These are phyloP conservation scores for Nymphalis polychloros DNA, from an alignment of 2,888 invertebrate species.

Conservation along the genomic window DNA sequence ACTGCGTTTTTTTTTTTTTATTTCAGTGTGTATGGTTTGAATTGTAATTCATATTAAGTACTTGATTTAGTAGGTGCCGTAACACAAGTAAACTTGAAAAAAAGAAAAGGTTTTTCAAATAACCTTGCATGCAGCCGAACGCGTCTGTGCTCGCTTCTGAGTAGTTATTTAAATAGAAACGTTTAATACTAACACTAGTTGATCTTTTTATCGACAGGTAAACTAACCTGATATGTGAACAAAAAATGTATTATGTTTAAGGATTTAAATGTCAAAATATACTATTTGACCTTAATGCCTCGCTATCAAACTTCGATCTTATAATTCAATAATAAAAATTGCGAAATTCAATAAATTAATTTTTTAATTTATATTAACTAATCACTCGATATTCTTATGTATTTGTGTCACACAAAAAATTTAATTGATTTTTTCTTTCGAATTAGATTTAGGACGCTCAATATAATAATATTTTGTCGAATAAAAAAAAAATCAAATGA, in stretches of 20 bases:
- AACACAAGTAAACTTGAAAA: slow-evolving; percentile 9
- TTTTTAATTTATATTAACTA: not conserved
- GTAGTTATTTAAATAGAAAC: slow-evolving; percentile 7
- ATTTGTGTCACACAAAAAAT: too few relatives aligned
- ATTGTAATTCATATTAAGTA: not conserved
- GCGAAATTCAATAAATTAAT: not conserved
- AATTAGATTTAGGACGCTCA: too few relatives aligned
- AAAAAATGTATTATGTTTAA: not conserved
- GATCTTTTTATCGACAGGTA: not conserved
- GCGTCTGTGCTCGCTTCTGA: not conserved
- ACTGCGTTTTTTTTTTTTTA: too few relatives aligned
- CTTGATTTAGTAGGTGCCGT: not conserved
- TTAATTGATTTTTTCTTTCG: too few relatives aligned
- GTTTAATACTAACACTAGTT: not conserved
- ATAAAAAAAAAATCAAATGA: too few relatives aligned
- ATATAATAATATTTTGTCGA: too few relatives aligned
- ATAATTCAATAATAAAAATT: not conserved
- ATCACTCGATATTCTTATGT: not conserved
- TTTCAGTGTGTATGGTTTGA: not conserved
- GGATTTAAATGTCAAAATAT: not conserved
- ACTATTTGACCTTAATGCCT: not conserved
- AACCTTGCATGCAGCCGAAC: slow-evolving; percentile 4
- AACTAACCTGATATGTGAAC: not conserved
- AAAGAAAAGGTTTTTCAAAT: slow-evolving; percentile 4
- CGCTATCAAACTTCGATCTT: not conserved